Evolutionary conservation across 2,888 invertebrate genomes (phyloP), one percentile per base, ranked within the genome.

Genomic region (Papilio protenor): DNA sequence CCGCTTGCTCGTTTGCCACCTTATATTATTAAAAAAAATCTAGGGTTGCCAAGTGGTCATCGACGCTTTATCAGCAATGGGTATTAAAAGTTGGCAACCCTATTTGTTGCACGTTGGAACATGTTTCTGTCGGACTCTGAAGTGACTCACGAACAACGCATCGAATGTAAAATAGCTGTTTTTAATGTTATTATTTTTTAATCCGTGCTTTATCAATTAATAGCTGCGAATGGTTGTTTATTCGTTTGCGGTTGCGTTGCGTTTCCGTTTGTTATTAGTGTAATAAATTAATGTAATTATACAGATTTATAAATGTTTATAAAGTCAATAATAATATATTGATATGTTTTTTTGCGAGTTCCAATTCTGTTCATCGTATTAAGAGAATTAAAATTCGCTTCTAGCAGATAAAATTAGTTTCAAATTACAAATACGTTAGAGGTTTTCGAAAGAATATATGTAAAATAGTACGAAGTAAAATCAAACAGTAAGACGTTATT

Each of bases 401-500:
- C 27, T 27, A 27, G 27, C 1, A 27, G 27, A 27, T 27, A 27
- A 27, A 27, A 27, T 2, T 27, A 21, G 1, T 21, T 21, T 11
- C 21, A 57, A 11, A 70, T 49, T 11, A 47, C 2, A 70, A 12
- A 21, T n/a, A 21, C 11, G 18, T 55, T 72, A 55, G 40, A 55
- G 18, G 11, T 72, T 72, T 55, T 8, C 33, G 1, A 33, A n/a
- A 18, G n/a, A 49, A 12, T 70, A 6, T 33, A 57, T 52, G 33
- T 52, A 72, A 74, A 71, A 76, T 47, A 79, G 73, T 33, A 75
- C 27, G 52, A 23, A 69, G 69, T 70, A 61, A 64, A 81, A 76
- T 79, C 64, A 74, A 79, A 81, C 77, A 77, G 77, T 76, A 79
- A 80, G 79, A 61, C 71, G 73, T 69, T 76, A 76, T 79, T 77